phyloP scores from a whole-genome alignment of 2,113 vertebrate genomes.

The Pithys albifrons region DNA sequence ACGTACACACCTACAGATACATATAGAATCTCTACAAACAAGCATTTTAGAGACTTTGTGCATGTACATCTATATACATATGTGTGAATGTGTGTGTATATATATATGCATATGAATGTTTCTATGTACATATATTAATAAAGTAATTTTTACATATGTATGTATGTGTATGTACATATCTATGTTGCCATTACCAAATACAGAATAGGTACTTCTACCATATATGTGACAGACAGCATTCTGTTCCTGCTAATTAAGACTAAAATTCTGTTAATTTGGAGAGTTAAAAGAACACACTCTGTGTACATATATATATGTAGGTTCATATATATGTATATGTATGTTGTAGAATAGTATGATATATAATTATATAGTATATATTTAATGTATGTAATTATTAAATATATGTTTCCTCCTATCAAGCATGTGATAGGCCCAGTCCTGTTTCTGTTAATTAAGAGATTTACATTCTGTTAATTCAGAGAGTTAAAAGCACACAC shows the following conservation, averaged over 20 bases:
- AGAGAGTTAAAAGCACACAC: neutral
- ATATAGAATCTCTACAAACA: neutral
- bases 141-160: neutral
- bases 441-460: neutral
- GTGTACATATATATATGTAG: neutral
- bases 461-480: neutral
- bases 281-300: neutral
- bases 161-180: neutral
- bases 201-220: neutral
- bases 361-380: neutral
- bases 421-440: neutral
- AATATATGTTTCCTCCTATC: neutral
- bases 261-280: neutral
- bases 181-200: neutral
- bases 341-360: neutral
- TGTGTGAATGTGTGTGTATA: neutral
- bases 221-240: neutral
- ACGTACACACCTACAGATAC: fast-evolving
- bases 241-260: neutral
- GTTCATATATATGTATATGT: neutral
- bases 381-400: neutral
- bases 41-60: neutral
- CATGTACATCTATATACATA: fast-evolving
- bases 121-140: neutral
- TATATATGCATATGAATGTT: too few relatives aligned